Base-by-base conservation (phyloP, 2,797 vertebrate genomes). In the Anguilla anguilla region DNA sequence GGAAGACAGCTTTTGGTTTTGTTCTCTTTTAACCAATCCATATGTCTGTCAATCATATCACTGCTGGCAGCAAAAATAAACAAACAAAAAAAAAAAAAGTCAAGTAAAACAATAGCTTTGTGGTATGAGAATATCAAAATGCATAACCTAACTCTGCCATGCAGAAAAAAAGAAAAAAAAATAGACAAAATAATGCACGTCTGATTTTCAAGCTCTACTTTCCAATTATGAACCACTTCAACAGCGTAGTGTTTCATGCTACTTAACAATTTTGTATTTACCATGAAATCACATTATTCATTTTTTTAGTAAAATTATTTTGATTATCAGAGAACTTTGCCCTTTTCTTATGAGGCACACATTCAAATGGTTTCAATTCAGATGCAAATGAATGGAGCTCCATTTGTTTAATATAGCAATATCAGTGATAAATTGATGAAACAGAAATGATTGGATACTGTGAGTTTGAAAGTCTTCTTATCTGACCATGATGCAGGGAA, bases 71-170 rank as follows among this genome's bases (percentile, higher is more conserved):
- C 4, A 46, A 46, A 46, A 46, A 46, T 43, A 77, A 86, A 83
- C 43, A 46, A 46, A 46, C 43, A 64, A 61, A 55, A 86, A 81
- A 83, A 84, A n/a, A n/a, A 88, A 57, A 61, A 86, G 85, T 84
- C 57, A 72, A 86, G 85, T 74, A 86, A 88, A 88, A 82, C 83
- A 25, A 81, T 64, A 85, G 85, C 43, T 46, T 46, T n/a, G 46
- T 49, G 46, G 22, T 82, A n/a, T 15, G 9, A 49, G 22, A 82
- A 46, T 1, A n/a, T 51, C 22, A 1, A 22, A 35, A 69, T 19
- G 39, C 39, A 17, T 39, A 79, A 79, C 17, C 31, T 69, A 28
- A 28, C 72, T 15, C 35, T 67, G 17, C 61, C 28, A 72, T 72
- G 28, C 67, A 72, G 67, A 11, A 13, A 35, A 79, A 46, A 22